A percentile compares a stretch with the other conserved stretches of the same genome.
phyloP scores from a whole-genome alignment of 2,113 vertebrate species.

The Ahaetulla prasina region DNA sequence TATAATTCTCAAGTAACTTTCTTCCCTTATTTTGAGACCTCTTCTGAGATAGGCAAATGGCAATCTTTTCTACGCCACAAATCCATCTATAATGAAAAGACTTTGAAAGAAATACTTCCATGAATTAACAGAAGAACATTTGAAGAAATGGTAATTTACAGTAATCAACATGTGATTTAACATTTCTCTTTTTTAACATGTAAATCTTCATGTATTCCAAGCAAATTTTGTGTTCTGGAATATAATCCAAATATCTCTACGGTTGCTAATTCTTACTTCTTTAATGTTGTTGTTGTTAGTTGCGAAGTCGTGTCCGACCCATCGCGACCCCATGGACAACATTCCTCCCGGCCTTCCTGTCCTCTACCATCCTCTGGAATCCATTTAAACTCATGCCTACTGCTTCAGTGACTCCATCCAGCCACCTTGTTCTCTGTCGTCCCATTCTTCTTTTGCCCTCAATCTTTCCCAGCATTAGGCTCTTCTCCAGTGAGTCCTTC shows the following conservation, averaged over 20 bases:
- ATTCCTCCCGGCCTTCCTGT: too few species aligned
- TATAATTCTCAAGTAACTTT: neutral
- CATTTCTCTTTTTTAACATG: neutral
- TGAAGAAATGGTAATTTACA: neutral
- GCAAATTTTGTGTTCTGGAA: neutral
- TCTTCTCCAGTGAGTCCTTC: too few species aligned
- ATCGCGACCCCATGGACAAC: too few species aligned
- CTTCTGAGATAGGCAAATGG: neutral
- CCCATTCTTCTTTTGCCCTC: too few species aligned
- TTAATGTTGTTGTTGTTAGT: too few species aligned
- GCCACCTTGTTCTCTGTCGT: too few species aligned
- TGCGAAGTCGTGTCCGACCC: too few species aligned
- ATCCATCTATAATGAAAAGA: neutral
- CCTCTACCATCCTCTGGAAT: too few species aligned
- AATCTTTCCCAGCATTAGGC: too few species aligned
- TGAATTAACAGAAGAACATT: neutral
- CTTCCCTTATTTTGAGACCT: neutral
- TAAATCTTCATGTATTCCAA: slow-evolving; percentile 4
- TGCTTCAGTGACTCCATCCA: too few species aligned
- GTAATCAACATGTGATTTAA: neutral
- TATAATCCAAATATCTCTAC: neutral
- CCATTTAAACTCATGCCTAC: too few species aligned
- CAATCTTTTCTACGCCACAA: neutral
- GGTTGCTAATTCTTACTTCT: neutral
- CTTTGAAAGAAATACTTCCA: neutral